A percentile compares a stretch with the other conserved stretches of the same genome.
These are phyloP conservation scores for Emydura subglobosa DNA, from an alignment of 2,113 vertebrate species.

Conservation along the genomic window DNA sequence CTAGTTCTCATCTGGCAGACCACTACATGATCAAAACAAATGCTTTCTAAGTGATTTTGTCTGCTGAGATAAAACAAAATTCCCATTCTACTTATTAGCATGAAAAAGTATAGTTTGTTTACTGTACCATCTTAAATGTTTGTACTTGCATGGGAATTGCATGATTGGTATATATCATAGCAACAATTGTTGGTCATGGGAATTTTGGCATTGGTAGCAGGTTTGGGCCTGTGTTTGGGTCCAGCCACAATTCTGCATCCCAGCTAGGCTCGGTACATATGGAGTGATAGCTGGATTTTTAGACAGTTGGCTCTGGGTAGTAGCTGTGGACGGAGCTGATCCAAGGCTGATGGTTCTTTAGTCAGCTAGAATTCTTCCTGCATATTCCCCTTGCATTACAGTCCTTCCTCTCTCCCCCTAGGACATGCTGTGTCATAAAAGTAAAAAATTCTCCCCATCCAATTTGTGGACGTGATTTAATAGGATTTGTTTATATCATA, in stretches of 20 bases:
- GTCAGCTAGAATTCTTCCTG: no score
- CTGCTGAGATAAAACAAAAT: background rate
- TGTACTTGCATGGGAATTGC: background rate
- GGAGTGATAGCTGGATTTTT: background rate
- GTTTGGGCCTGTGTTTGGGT: background rate
- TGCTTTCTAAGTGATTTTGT: background rate
- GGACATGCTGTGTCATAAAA: background rate
- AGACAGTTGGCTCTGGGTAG: background rate
- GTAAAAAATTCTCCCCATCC: background rate
- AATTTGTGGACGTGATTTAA: background rate
- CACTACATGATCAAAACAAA: background rate
- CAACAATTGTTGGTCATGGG: background rate
- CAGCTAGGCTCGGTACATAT: background rate
- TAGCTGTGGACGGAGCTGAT: no score
- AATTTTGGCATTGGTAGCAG: background rate
- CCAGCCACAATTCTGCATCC: background rate
- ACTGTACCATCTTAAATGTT: background rate
- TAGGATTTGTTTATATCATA: no score
- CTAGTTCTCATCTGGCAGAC: slow-evolving; percentile 4
- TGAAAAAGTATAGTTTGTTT: background rate
- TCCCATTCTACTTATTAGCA: background rate
- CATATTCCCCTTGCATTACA: background rate
- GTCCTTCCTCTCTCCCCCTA: background rate
- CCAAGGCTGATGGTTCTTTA: background rate
- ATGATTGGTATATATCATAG: background rate